A percentile compares a stretch with the other conserved stretches of the same genome.
Evolutionary conservation across 2,113 vertebrate species (phyloP).

Genomic region (Coryphaenoides rupestris): DNA sequence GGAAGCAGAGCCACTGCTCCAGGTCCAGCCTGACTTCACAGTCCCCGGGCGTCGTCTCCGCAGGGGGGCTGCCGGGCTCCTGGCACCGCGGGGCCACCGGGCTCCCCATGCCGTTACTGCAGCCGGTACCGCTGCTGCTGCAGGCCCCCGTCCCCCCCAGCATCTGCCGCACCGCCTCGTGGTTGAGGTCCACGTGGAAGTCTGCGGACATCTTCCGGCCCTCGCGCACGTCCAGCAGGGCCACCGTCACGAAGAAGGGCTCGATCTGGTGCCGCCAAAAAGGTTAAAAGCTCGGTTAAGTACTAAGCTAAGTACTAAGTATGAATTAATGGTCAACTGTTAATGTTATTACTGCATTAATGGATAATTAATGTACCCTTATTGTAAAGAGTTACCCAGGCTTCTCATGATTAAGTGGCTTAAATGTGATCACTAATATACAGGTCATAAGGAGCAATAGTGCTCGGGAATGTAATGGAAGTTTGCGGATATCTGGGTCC

Average conservation of each 20-base stretch:
- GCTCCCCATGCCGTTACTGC: conserved; percentile 17
- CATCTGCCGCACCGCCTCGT: conserved; percentile 85
- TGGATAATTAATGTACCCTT: too few relatives aligned
- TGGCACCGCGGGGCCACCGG: conserved; percentile 53
- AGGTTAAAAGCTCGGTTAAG: too few relatives aligned
- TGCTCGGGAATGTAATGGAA: too few relatives aligned
- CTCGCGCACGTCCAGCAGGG: conserved; percentile 87
- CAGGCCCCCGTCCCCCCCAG: conserved; percentile 48
- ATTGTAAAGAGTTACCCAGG: too few relatives aligned
- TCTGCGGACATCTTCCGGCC: conserved; percentile 92
- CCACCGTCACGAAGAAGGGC: conserved; percentile 90
- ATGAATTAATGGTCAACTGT: too few relatives aligned
- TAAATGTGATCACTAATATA: too few relatives aligned
- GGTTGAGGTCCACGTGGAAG: conserved; percentile 94
- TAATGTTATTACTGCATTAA: too few relatives aligned
- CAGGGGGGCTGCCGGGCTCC: conserved; percentile 75
- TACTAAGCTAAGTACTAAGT: too few relatives aligned
- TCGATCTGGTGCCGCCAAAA: conserved; percentile 80
- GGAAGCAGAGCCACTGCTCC: conserved; percentile 88
- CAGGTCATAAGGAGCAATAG: too few relatives aligned
- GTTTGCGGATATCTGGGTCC: too few relatives aligned
- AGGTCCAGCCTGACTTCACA: conserved; percentile 78
- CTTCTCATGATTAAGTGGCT: too few relatives aligned
- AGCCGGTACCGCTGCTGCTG: too few relatives aligned
- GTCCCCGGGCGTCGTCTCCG: conserved; percentile 77